Percentiles rank a stretch among this genome's conserved stretches.
Conservation (phyloP, 2,113 vertebrate genomes). For the Mus spicilegus region DNA sequence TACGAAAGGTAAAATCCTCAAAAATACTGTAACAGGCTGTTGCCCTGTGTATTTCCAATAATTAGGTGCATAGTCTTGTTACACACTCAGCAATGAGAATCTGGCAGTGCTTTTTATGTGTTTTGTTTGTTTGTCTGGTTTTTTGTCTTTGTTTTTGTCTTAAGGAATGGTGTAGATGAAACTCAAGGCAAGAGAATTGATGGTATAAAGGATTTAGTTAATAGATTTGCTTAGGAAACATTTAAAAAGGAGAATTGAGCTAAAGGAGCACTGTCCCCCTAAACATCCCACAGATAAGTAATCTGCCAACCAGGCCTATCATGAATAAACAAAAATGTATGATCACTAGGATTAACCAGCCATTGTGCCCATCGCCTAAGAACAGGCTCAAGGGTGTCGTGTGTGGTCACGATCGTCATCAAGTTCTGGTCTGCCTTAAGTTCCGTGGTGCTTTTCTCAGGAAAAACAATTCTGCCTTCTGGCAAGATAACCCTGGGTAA, state of each 20-base stretch:
- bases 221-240: neutral
- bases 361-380: neutral
- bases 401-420: neutral
- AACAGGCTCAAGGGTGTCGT: neutral
- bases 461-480: neutral
- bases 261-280: neutral
- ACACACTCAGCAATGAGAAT: neutral
- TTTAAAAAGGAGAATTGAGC: neutral
- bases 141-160: neutral
- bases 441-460: neutral
- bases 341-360: neutral
- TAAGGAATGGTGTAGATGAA: neutral
- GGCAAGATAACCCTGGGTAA: neutral
- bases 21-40: neutral
- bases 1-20: neutral
- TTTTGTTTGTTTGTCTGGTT: too few species aligned
- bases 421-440: neutral
- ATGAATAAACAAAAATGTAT: neutral
- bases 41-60: neutral
- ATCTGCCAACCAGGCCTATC: neutral
- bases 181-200: neutral
- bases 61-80: neutral
- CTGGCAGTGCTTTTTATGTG: neutral
- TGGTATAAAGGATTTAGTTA: neutral
- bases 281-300: neutral